A percentile compares a stretch with the other conserved stretches of the same genome.
Conservation (phyloP, 2,113 vertebrate genomes). For the Mormyrus lacerda region DNA sequence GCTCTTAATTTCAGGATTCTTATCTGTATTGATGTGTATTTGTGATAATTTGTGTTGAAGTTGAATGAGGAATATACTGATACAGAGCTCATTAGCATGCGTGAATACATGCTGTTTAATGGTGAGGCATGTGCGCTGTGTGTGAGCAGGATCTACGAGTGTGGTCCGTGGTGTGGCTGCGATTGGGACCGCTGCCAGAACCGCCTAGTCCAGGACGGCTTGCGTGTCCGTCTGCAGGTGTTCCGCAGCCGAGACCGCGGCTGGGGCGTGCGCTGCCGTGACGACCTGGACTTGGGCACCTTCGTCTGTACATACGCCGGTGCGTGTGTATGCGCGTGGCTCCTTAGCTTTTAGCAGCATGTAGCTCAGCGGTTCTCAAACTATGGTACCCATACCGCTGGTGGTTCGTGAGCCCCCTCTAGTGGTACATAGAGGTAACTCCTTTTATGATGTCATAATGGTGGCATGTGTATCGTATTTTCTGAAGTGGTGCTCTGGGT, state of each 20-base stretch:
- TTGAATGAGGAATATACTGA: not conserved
- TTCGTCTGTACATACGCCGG: constrained; percentile 91
- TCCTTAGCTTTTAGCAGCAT: not conserved
- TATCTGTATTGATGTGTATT: not conserved
- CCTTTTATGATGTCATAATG: not conserved
- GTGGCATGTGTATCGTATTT: not conserved
- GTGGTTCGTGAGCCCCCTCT: not conserved
- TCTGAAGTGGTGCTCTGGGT: not conserved
- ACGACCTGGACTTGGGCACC: constrained; percentile 84
- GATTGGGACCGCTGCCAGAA: constrained; percentile 76
- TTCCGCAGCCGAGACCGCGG: constrained; percentile 71
- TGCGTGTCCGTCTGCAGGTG: constrained; percentile 80
- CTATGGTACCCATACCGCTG: not conserved
- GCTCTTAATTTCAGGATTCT: not conserved
- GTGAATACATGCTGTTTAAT: not conserved
- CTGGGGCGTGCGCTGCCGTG: constrained; percentile 86
- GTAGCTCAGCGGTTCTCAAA: not conserved
- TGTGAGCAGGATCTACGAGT: constrained; percentile 77
- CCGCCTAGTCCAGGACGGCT: constrained; percentile 81
- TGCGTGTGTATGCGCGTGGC: constrained; percentile 33
- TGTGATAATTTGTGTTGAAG: not conserved
- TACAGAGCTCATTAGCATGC: constrained; percentile 17
- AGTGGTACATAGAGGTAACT: not conserved
- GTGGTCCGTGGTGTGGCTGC: constrained; percentile 81
- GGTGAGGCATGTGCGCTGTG: constrained; percentile 31